Evolutionary conservation across 2,888 invertebrate species (phyloP), one percentile per base, ranked within the genome.

Genomic region (Harpalus rufipes): DNA sequence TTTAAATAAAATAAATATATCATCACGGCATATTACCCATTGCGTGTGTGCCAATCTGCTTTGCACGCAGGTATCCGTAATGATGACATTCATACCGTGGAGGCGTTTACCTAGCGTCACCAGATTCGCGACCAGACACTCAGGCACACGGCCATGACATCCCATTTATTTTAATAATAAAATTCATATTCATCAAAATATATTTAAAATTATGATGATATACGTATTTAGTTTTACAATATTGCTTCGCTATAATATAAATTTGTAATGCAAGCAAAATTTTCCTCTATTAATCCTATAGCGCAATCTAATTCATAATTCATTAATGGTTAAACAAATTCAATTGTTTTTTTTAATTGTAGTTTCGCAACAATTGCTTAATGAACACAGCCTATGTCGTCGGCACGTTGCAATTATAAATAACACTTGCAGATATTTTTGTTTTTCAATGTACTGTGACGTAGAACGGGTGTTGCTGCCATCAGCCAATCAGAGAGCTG

Each of bases 231-330:
- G 32, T 32, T 32, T 32, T 51, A 12, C 12, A 51, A 51, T 8
- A 12, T 10, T 51, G 44, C 10, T 51, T 32, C 5, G 44, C 44
- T 51, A 7, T 10, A 51, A 2, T 32, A 32, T 32, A 51, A 51
- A 51, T 51, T 51, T 32, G 32, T 32, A 32, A 51, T 51, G 44
- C 44, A 51, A 51, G 44, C 44, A 51, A 51, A 51, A 51, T 51
- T 51, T 51, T 51, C 44, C 44, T 1, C 12, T 51, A 51, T 51
- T 51, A 51, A 10, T 51, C 12, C 0, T 12, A 7, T 44, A 51
- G 32, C 44, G 44, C 44, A 51, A 51, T 51, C 12, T 12, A 51
- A 51, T 51, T 51, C 44, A 51, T 51, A 51, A 32, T 51, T 51
- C 44, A 51, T 51, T 51, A 51, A 51, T 51, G 44, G 10, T 8